These are phyloP conservation scores for Panthera uncia DNA, from an alignment of 2,113 vertebrate genomes.

Conservation along the genomic window DNA sequence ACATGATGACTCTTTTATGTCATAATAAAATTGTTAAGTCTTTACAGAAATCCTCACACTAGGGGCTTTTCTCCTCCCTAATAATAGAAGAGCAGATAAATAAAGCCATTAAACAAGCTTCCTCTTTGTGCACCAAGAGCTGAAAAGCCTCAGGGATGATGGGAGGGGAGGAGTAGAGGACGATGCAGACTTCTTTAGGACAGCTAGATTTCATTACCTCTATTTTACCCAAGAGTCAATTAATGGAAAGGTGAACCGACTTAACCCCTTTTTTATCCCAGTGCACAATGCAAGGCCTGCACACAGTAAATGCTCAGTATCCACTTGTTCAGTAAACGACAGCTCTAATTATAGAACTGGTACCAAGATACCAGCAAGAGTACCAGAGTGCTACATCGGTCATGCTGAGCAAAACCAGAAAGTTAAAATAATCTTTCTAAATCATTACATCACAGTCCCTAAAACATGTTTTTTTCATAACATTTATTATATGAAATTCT, in stretches of 20 bases:
- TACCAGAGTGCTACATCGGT: neutral
- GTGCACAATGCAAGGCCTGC: neutral
- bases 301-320: neutral
- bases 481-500: neutral
- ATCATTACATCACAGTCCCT: neutral
- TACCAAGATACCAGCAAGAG: neutral
- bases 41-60: conserved; percentile 55
- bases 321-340: neutral
- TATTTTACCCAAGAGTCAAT: neutral
- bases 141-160: neutral
- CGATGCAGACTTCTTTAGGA: neutral
- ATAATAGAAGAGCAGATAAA: conserved; percentile 3
- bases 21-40: conserved; percentile 56
- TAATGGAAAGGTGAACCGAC: neutral
- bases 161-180: too few species aligned
- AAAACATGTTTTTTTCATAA: neutral
- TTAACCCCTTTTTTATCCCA: neutral
- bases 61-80: neutral
- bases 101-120: neutral
- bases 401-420: neutral
- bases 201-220: neutral
- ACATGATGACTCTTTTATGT: neutral
- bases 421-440: neutral
- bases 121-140: neutral
- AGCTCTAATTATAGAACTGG: neutral